Conservation (phyloP, 1,140 invertebrate species). For the Sminthurinus signatus region DNA sequence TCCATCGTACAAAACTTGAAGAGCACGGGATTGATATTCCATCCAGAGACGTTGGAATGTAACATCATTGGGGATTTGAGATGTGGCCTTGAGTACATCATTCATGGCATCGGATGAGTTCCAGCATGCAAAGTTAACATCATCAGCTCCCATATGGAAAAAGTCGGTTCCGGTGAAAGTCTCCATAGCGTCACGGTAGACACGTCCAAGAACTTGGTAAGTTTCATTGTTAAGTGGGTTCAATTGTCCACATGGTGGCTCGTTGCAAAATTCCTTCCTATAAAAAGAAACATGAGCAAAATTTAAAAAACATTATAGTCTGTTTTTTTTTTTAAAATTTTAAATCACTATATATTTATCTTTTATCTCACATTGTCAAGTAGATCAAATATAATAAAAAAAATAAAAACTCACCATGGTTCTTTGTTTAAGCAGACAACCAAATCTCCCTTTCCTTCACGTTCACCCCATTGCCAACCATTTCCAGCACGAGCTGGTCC, state of each 20-base stretch:
- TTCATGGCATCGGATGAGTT: slow-evolving; percentile 60
- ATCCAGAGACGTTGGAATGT: slow-evolving; percentile 42
- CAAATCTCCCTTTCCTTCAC: slow-evolving; percentile 41
- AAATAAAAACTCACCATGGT: slow-evolving; percentile 45
- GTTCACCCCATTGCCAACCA: slow-evolving; percentile 44
- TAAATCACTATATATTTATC: no score
- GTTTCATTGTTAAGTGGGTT: slow-evolving; percentile 45
- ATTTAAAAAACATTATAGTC: no score
- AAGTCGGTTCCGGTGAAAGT: slow-evolving; percentile 54
- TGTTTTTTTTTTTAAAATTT: no score
- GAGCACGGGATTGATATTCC: slow-evolving; percentile 40
- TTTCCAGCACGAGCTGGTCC: slow-evolving; percentile 46
- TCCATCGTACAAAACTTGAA: slow-evolving; percentile 40
- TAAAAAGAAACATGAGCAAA: no score
- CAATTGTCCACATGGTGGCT: slow-evolving; percentile 46
- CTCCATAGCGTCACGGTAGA: slow-evolving; percentile 40
- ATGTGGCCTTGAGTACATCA: slow-evolving; percentile 40
- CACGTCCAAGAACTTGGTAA: slow-evolving; percentile 39
- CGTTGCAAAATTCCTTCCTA: slow-evolving; percentile 42
- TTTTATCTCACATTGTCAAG: no score
- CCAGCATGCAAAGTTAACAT: slow-evolving; percentile 72
- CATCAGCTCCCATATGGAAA: slow-evolving; percentile 86
- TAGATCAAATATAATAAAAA: no score
- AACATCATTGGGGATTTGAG: slow-evolving; percentile 41
- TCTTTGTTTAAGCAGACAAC: slow-evolving; percentile 42